These are phyloP conservation scores for Eleutherodactylus coqui DNA, from an alignment of 2,797 vertebrate species.

Conservation along the genomic window DNA sequence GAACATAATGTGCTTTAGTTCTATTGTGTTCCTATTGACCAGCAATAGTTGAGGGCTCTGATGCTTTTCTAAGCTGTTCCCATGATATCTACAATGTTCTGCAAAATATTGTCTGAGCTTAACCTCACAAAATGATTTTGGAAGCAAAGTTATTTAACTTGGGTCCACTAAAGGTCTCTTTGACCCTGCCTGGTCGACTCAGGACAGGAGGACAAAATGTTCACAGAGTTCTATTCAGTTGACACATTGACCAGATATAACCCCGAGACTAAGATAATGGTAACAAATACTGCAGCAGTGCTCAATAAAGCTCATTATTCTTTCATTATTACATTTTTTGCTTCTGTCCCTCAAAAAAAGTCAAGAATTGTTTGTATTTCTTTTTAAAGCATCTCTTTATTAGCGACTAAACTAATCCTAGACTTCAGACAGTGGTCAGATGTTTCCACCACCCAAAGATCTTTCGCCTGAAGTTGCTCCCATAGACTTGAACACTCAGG, in stretches of 20 bases:
- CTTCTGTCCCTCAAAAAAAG: not conserved
- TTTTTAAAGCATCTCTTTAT: not conserved
- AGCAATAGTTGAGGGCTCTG: not conserved
- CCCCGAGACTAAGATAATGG: not conserved
- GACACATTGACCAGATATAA: not conserved
- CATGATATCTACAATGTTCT: too few relatives aligned
- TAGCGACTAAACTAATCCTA: not conserved
- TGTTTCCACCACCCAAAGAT: not conserved
- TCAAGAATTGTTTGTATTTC: not conserved
- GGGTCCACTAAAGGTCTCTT: not conserved
- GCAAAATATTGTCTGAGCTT: not conserved
- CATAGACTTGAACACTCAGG: not conserved
- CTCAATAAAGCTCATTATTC: not conserved
- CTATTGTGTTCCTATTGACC: too few relatives aligned
- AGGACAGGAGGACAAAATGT: not conserved
- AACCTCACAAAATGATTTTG: not conserved
- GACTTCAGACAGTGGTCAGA: not conserved
- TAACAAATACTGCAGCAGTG: not conserved
- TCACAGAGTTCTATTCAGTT: not conserved
- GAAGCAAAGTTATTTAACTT: conserved; percentile 16
- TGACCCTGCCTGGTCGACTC: conserved; percentile 8
- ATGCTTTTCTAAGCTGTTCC: not conserved
- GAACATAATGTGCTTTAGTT: too few relatives aligned
- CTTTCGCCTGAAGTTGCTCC: not conserved
- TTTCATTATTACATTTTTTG: not conserved